Conservation (phyloP, 1,140 invertebrate genomes). For the Dendroctonus valens region DNA sequence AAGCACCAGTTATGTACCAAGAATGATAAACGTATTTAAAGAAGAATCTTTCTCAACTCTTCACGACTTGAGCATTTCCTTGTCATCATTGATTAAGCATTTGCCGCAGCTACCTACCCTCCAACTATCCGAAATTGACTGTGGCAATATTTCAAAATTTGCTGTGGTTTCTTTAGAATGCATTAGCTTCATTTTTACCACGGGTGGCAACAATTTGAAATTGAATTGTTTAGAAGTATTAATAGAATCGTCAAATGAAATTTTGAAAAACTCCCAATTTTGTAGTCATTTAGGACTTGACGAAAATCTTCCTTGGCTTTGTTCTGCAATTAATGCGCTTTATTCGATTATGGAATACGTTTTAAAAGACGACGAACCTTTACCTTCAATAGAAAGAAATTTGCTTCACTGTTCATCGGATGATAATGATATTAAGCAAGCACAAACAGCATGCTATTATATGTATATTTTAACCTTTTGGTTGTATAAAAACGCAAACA, state of each 20-base stretch:
- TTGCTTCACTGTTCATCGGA: constrained; percentile 47
- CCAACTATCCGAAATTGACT: constrained; percentile 53
- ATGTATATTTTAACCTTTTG: constrained; percentile 55
- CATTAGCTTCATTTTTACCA: constrained; percentile 48
- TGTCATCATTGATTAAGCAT: constrained; percentile 53
- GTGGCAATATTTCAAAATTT: constrained; percentile 61
- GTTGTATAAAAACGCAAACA: constrained; percentile 50
- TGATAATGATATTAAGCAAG: constrained; percentile 46
- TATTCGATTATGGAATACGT: constrained; percentile 45
- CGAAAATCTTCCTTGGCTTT: constrained; percentile 52
- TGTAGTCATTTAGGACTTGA: constrained; percentile 48
- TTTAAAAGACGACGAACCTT: constrained; percentile 42
- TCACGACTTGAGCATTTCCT: constrained; percentile 57
- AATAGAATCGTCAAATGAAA: constrained; percentile 49
- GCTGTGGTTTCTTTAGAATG: constrained; percentile 62
- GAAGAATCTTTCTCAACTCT: constrained; percentile 55
- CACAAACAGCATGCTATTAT: constrained; percentile 52
- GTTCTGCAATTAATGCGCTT: constrained; percentile 51
- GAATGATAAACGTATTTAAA: constrained; percentile 51
- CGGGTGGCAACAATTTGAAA: constrained; percentile 31
- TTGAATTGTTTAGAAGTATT: constrained; percentile 39
- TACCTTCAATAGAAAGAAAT: constrained; percentile 43
- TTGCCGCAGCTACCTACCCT: constrained; percentile 45
- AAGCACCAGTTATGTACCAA: no score
- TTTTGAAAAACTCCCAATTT: constrained; percentile 48